Base-by-base conservation (phyloP, 2,113 vertebrate species). In the Serranochromis macrocephalus region DNA sequence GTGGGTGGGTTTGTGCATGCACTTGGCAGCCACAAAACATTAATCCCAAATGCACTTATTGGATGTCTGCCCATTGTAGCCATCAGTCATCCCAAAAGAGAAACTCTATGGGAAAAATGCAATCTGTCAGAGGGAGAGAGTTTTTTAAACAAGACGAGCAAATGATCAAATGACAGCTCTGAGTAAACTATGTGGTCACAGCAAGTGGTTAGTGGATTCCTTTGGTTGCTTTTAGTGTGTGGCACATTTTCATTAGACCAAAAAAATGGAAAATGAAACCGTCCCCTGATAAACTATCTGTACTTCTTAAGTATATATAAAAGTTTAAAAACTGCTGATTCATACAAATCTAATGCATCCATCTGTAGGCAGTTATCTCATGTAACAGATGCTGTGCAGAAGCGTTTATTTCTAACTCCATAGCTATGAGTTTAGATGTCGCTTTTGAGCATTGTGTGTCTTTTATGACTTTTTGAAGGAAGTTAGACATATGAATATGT, bases 71-170 rank as follows among this genome's bases (percentile, higher is more conserved):
- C n/a, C 55, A 42, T 21, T 79, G 81, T 85, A 87, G 85, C 80
- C 58, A 42, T 86, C 47, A 84, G 61, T 90, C 87, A 78, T 82
- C 66, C 78, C 53, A 71, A 86, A 66, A 36, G 16, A 80, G 68
- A 84, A 78, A 54, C 51, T 31, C 63, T 61, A 42, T 93, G 82
- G 87, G 90, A 91, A 89, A 85, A 88, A 85, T 61, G 83, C 51
- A 14, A 82, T 89, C 49, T 58, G 79, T 87, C 68, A 55, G 47
- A 61, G 21, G 49, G 8, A 33, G 17, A 66, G 42, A 19, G 36
- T 57, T 49, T 78, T 83, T 85, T 68, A 68, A 75, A 73, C 19
- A 51, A 38, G 81, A 54, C 6, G 3, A 31, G 57, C 53, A 78
- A 85, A 83, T 49, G 16, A 12, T 80, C 57, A n/a, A 78, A 31